Percentiles rank a stretch among this genome's conserved stretches.
Evolutionary conservation across 2,797 vertebrate species (phyloP).

Genomic region (Chelmon rostratus): DNA sequence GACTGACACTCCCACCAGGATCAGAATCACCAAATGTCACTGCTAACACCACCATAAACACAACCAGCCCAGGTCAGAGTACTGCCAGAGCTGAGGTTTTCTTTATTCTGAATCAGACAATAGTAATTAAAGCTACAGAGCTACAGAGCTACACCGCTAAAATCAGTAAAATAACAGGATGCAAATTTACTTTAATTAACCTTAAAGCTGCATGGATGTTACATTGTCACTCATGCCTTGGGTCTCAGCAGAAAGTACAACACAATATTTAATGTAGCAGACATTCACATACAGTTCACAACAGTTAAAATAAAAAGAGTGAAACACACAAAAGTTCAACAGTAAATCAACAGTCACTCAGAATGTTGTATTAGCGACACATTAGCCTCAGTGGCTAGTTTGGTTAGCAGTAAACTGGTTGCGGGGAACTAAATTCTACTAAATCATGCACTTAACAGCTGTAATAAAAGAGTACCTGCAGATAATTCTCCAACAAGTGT

Average conservation of each 20-base stretch:
- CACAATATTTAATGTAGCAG: not conserved
- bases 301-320: not conserved
- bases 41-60: constrained; percentile 9
- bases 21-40: constrained; percentile 16
- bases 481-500: not conserved
- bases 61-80: constrained; percentile 59
- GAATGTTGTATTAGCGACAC: not conserved
- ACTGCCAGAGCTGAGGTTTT: not conserved
- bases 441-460: not conserved
- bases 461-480: not conserved
- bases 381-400: not conserved
- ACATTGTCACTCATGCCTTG: no score
- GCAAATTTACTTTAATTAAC: not conserved
- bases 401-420: not conserved
- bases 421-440: not conserved
- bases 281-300: no score
- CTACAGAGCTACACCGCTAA: not conserved
- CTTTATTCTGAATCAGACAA: not conserved
- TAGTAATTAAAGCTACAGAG: no score
- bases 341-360: not conserved
- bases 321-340: not conserved
- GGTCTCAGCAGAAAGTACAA: no score
- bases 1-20: not conserved
- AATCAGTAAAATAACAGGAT: not conserved
- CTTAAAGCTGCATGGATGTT: not conserved